Percentiles rank a stretch among this genome's conserved stretches.
These are phyloP conservation scores for Byasa hedistus DNA, from an alignment of 2,888 invertebrate genomes.

Conservation along the genomic window DNA sequence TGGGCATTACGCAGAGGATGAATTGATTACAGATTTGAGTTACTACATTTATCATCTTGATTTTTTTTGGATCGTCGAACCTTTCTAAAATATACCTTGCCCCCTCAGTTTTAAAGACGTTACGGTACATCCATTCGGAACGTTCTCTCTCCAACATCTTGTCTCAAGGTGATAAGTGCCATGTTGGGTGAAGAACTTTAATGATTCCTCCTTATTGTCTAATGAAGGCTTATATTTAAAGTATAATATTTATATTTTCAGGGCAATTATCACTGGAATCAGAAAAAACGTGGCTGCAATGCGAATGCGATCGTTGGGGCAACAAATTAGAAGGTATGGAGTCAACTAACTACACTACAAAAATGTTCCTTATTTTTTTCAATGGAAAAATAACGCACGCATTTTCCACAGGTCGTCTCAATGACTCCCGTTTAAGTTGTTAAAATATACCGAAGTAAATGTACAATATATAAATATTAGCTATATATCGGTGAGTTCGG, in stretches of 20 bases:
- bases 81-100: too few species aligned
- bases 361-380: not conserved
- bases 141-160: too few species aligned
- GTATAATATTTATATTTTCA: conserved; percentile 51
- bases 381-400: conserved; percentile 31
- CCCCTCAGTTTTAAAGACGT: too few species aligned
- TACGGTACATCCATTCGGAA: too few species aligned
- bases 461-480: conserved; percentile 35
- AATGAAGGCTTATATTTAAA: not conserved
- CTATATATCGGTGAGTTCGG: conserved; percentile 56
- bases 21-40: too few species aligned
- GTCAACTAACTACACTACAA: conserved; percentile 27
- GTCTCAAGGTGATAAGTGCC: too few species aligned
- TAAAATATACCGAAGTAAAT: conserved; percentile 57
- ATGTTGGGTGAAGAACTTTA: too few species aligned
- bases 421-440: conserved; percentile 67
- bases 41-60: too few species aligned
- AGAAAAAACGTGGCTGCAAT: conserved; percentile 94
- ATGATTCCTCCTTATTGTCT: too few species aligned
- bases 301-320: conserved; percentile 94
- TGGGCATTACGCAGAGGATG: too few species aligned
- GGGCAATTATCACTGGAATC: conserved; percentile 93
- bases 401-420: conserved; percentile 69
- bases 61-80: too few species aligned
- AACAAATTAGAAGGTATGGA: conserved; percentile 87